A percentile compares a stretch with the other conserved stretches of the same genome.
Conservation (phyloP, 2,888 invertebrate genomes). For the Andrena flavipes region DNA sequence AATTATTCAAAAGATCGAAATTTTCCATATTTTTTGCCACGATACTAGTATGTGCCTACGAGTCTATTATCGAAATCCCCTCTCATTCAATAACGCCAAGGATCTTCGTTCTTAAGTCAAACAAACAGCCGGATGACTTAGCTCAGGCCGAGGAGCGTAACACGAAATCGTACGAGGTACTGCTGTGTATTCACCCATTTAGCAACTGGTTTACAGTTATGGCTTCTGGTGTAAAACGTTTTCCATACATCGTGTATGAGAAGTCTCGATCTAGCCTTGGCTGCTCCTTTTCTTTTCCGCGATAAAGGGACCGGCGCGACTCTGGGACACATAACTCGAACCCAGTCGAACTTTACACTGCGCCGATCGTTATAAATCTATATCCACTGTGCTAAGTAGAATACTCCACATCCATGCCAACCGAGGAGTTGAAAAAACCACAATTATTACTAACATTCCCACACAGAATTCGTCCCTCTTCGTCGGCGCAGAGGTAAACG, state of each 20-base stretch:
- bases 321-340: slow-evolving; percentile 4
- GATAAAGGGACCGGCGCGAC: slow-evolving; percentile 21
- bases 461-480: too few relatives aligned
- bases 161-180: slow-evolving; percentile 41
- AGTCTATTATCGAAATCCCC: background rate
- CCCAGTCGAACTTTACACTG: slow-evolving; percentile 20
- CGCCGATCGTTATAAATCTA: slow-evolving; percentile 29
- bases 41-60: background rate
- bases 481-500: too few relatives aligned
- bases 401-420: background rate
- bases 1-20: background rate
- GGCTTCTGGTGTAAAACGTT: slow-evolving; percentile 50
- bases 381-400: background rate
- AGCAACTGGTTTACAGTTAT: slow-evolving; percentile 60
- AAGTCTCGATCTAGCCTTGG: slow-evolving; percentile 30
- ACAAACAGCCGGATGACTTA: slow-evolving; percentile 18
- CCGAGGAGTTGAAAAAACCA: background rate
- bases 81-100: slow-evolving; percentile 11
- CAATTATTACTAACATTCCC: too few relatives aligned
- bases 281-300: slow-evolving; percentile 7
- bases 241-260: slow-evolving; percentile 21
- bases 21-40: background rate
- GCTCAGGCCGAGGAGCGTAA: slow-evolving; percentile 19
- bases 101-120: slow-evolving; percentile 13
- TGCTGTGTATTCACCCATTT: slow-evolving; percentile 54